Base-by-base conservation (phyloP, 2,797 vertebrate species). In the Hoplostethus mediterraneus region DNA sequence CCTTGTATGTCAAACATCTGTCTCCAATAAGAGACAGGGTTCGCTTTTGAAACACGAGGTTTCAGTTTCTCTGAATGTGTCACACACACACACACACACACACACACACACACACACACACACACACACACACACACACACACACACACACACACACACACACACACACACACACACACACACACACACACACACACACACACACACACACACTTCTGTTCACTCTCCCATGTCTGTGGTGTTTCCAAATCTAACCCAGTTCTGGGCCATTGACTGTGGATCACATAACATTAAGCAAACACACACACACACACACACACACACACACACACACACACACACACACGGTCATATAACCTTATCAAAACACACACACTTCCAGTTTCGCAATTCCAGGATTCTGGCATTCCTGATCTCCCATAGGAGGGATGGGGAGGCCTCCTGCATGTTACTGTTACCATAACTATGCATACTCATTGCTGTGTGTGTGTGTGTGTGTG, bases 321-420 rank as follows among this genome's bases (percentile, higher is more conserved):
- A n/a, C n/a, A 84, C 85, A 84, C 60, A 36, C 63, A 3, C 25
- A 14, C 30, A 82, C 75, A 81, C 51, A 54, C 75, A 51, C 65
- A 58, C 67, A 62, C 10, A 38, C 63, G n/a, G 67, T 82, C 78
- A 28, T 40, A 59, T 81, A 72, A 64, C 83, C 66, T 79, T 77
- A 79, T 83, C 80, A 79, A 86, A 82, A 88, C 58, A 88, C 78
- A 88, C 78, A 84, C 85, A 84, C 60, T 76, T 75, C 53, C 40
- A 84, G 66, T 68, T 74, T 59, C 17, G 72, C 76, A 58, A 67
- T 60, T 73, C 70, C 80, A 64, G 55, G 61, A 79, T 75, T 83
- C 53, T 63, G 69, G 63, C 84, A 87, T 90, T 89, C 89, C 87
- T 84, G 69, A 67, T 57, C 51, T 73, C 86, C 81, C 85, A 36